Percentiles rank a stretch among this genome's conserved stretches.
phyloP scores from a whole-genome alignment of 1,140 invertebrate species.

The Drosophila subobscura region DNA sequence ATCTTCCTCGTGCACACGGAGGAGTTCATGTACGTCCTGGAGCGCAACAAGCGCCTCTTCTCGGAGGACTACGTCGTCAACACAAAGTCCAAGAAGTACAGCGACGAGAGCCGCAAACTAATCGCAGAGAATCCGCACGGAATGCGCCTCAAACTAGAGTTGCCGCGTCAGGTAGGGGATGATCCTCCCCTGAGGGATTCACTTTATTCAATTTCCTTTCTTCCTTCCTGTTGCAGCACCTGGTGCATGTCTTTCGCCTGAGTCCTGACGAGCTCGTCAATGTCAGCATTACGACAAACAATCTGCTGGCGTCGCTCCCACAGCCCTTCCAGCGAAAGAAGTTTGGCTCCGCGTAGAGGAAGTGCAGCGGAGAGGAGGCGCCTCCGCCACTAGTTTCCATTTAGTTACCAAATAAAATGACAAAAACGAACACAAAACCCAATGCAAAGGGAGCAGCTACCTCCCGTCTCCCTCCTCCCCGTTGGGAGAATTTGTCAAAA shows the following conservation, averaged over 20 bases:
- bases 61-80: conserved; percentile 1
- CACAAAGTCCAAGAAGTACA: conserved; percentile 25
- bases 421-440: conserved; percentile 32
- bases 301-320: conserved; percentile 86
- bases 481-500: conserved; percentile 51
- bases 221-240: conserved; percentile 85
- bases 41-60: conserved; percentile 15
- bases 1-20: conserved; percentile 88
- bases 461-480: conserved; percentile 8
- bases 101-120: not conserved
- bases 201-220: conserved; percentile 2
- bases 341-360: conserved; percentile 85
- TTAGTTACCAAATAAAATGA: conserved; percentile 59
- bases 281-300: conserved; percentile 87
- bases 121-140: not conserved
- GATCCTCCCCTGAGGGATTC: not conserved
- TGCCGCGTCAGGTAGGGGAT: conserved; percentile 29
- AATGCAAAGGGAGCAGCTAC: conserved; percentile 16
- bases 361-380: not conserved
- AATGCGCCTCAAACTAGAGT: conserved; percentile 8
- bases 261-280: conserved; percentile 87
- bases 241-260: conserved; percentile 86
- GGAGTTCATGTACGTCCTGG: conserved; percentile 86
- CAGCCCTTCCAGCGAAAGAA: conserved; percentile 86
- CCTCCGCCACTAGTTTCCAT: conserved; percentile 30